These are phyloP conservation scores for Macrosoma leucophasiata DNA, from an alignment of 2,888 invertebrate species.

Conservation along the genomic window DNA sequence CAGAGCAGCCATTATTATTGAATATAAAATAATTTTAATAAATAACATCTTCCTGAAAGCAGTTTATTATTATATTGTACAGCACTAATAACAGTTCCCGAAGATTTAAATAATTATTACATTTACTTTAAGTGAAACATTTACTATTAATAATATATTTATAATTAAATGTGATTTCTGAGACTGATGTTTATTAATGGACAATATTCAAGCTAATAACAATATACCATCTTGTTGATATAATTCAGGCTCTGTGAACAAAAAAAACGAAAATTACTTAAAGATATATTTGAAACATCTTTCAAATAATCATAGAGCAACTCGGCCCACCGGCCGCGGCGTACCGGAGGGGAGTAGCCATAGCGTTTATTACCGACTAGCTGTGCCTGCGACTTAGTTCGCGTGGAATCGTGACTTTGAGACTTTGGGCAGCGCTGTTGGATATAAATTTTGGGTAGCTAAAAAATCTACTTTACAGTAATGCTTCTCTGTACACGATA, in stretches of 20 bases:
- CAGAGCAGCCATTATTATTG: conserved; percentile 19
- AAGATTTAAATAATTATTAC: conserved; percentile 1
- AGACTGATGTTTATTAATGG: conserved; percentile 32
- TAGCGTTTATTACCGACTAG: no score
- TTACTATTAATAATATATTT: conserved; percentile 23
- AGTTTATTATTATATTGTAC: conserved; percentile 30
- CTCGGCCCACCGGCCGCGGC: no score
- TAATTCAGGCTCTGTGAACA: conserved; percentile 55
- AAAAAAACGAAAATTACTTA: no score
- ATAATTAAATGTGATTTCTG: conserved; percentile 32
- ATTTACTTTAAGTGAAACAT: conserved; percentile 22
- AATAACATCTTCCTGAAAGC: conserved; percentile 41
- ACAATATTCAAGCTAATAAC: conserved; percentile 28
- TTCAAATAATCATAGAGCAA: neutral
- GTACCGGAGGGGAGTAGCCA: no score
- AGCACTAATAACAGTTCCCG: neutral
- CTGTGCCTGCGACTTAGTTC: no score
- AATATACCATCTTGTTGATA: conserved; percentile 24
- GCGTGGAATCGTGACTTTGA: no score
- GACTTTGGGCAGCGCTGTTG: no score
- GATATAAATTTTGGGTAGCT: no score
- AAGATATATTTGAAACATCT: neutral
- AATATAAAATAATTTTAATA: conserved; percentile 38
- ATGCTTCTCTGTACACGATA: no score
- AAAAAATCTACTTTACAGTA: no score